Evolutionary conservation across 2,797 vertebrate species (phyloP).

Genomic region (Avahi laniger): DNA sequence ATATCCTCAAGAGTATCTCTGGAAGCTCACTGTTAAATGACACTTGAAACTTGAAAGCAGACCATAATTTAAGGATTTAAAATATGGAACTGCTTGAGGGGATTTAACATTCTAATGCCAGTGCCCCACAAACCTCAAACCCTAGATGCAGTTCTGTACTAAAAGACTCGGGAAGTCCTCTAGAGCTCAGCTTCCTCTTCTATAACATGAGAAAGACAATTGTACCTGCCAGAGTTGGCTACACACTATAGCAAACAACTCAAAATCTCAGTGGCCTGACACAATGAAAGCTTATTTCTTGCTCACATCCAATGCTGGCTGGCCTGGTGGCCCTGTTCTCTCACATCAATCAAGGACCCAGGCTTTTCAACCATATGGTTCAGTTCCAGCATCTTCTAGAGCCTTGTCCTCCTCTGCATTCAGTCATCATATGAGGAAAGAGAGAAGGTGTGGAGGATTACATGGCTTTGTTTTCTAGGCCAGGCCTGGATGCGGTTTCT

Average conservation of each 20-base stretch:
- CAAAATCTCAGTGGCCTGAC: not conserved
- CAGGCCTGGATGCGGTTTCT: not conserved
- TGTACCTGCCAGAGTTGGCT: not conserved
- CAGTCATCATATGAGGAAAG: not conserved
- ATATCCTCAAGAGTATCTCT: not conserved
- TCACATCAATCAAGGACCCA: not conserved
- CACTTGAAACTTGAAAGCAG: not conserved
- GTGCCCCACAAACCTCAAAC: not conserved
- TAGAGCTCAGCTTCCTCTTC: conserved; percentile 28
- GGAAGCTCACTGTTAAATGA: not conserved
- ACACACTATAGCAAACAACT: not conserved
- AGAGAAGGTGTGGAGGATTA: not conserved
- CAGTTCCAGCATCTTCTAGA: not conserved
- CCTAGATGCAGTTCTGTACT: not conserved
- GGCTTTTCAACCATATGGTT: not conserved
- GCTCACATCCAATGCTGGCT: not conserved
- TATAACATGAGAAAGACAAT: not conserved
- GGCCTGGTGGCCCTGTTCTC: not conserved
- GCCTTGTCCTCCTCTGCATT: not conserved
- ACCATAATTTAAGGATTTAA: not conserved
- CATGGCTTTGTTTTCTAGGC: not conserved
- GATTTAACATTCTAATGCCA: not conserved
- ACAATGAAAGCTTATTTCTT: not conserved
- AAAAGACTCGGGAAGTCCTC: not conserved
- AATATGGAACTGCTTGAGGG: not conserved